Evolutionary conservation across 2,888 invertebrate genomes (phyloP).

Genomic region (Meiosimyza decipiens): DNA sequence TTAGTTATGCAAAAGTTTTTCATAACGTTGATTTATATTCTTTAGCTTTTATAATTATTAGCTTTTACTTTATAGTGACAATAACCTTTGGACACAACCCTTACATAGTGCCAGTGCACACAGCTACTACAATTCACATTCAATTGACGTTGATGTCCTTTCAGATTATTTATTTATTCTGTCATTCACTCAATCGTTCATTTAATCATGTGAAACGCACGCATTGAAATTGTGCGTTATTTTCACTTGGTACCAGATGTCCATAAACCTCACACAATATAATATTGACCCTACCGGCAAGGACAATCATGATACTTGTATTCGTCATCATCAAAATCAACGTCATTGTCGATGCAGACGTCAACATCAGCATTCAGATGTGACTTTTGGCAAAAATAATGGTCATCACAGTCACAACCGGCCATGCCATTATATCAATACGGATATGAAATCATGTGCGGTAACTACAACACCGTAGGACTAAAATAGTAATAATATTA

Average conservation of each 20-base stretch:
- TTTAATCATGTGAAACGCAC: conserved; percentile 7
- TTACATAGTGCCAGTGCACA: too few species aligned
- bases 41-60: too few species aligned
- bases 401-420: not conserved
- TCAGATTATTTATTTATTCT: not conserved
- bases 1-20: too few species aligned
- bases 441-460: too few species aligned
- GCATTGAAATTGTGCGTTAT: not conserved
- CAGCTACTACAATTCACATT: not conserved
- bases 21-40: too few species aligned
- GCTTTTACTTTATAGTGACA: too few species aligned
- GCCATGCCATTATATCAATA: too few species aligned
- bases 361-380: too few species aligned
- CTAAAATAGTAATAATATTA: too few species aligned
- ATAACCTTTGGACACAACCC: too few species aligned
- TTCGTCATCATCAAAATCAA: not conserved
- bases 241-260: conserved; percentile 21
- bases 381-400: not conserved
- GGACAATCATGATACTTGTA: not conserved
- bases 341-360: not conserved
- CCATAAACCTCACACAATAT: conserved; percentile 10
- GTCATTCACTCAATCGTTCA: conserved; percentile 3
- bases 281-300: not conserved
- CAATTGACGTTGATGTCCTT: not conserved
- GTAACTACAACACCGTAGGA: too few species aligned